These are phyloP conservation scores for Mamestra brassicae DNA, from an alignment of 2,888 invertebrate genomes.

Conservation along the genomic window DNA sequence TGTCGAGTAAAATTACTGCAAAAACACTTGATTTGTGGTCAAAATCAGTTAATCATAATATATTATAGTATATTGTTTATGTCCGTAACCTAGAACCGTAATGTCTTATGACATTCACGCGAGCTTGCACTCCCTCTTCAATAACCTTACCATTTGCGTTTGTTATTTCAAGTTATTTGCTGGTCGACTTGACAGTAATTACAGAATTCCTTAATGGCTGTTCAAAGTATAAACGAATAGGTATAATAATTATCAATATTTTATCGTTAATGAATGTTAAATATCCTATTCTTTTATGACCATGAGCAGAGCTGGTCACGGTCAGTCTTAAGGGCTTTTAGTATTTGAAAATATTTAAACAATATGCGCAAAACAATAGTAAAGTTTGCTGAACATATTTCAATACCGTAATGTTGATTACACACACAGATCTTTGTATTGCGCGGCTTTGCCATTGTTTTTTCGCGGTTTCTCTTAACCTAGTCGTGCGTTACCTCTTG, in stretches of 20 bases:
- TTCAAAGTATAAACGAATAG: constrained; percentile 19
- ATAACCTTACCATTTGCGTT: constrained; percentile 57
- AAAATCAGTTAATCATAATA: not conserved
- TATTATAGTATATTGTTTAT: constrained; percentile 2
- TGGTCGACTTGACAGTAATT: constrained; percentile 47
- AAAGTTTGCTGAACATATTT: constrained; percentile 52
- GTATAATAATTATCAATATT: constrained; percentile 51
- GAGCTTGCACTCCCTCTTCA: constrained; percentile 18
- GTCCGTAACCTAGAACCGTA: constrained; percentile 39
- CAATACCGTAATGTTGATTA: constrained; percentile 53
- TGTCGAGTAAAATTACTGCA: not conserved
- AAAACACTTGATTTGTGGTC: not conserved
- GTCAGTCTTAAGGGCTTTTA: constrained; percentile 56
- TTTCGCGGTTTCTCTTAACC: constrained; percentile 69
- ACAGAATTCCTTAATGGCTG: constrained; percentile 25
- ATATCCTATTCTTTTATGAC: constrained; percentile 46
- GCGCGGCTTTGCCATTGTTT: constrained; percentile 65
- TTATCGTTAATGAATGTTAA: constrained; percentile 54
- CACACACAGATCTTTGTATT: constrained; percentile 60
- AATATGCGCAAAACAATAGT: constrained; percentile 41
- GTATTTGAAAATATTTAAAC: constrained; percentile 48
- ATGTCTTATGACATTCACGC: constrained; percentile 26
- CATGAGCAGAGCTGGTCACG: constrained; percentile 54
- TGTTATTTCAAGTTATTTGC: constrained; percentile 43
- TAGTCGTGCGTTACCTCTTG: constrained; percentile 68